These are phyloP conservation scores for Siphlonurus alternatus DNA, from an alignment of 2,888 invertebrate genomes.

Conservation along the genomic window DNA sequence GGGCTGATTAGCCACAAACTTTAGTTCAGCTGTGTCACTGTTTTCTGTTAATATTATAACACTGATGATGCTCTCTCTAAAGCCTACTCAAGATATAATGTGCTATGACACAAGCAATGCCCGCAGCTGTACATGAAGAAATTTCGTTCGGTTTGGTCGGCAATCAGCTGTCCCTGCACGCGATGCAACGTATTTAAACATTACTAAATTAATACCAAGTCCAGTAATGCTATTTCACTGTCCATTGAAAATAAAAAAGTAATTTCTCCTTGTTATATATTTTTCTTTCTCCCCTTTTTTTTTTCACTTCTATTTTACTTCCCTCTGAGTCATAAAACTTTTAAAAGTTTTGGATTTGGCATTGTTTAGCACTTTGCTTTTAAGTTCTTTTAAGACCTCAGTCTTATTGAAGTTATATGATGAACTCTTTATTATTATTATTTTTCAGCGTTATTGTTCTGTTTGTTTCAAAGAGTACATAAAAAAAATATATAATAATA, in stretches of 20 bases:
- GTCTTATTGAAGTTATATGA: not conserved
- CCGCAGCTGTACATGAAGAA: too few species aligned
- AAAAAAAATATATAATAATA: not conserved
- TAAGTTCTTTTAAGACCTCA: not conserved
- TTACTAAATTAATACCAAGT: too few species aligned
- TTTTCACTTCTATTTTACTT: not conserved
- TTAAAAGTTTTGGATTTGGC: not conserved
- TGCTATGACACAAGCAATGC: too few species aligned
- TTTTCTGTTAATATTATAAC: too few species aligned
- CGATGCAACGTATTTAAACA: too few species aligned
- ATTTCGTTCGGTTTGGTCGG: too few species aligned
- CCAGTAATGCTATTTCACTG: not conserved
- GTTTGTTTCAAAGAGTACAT: not conserved
- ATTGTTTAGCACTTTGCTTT: not conserved
- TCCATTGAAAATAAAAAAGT: not conserved
- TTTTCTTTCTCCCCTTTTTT: not conserved
- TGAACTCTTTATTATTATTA: not conserved
- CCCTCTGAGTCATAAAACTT: not conserved
- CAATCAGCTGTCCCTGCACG: too few species aligned
- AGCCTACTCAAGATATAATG: too few species aligned
- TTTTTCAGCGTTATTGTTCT: not conserved
- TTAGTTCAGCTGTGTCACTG: too few species aligned
- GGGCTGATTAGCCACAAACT: too few species aligned
- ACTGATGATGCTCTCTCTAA: too few species aligned
- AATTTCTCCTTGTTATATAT: not conserved